Evolutionary conservation across 2,888 invertebrate genomes (phyloP).

Genomic region (Lasioglossum marginatum): DNA sequence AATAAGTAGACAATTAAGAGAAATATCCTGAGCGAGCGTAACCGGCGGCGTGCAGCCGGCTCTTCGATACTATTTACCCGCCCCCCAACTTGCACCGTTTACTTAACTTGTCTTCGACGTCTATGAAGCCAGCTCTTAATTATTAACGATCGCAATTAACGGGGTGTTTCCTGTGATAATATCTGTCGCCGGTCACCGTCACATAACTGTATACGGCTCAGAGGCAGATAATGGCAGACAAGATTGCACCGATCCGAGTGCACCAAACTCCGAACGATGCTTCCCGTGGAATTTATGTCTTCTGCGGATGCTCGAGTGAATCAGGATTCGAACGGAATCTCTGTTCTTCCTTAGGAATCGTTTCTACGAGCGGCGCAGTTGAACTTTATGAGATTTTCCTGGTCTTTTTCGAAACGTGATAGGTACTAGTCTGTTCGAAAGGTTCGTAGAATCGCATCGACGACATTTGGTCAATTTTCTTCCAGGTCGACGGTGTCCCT

Average conservation of each 20-base stretch:
- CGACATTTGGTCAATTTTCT: neutral
- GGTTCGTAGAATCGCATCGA: neutral
- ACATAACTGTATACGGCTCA: conserved; percentile 27
- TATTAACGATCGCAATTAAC: conserved; percentile 67
- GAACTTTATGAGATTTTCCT: conserved; percentile 6
- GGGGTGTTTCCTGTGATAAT: conserved; percentile 63
- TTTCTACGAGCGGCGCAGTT: neutral
- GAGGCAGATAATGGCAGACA: neutral
- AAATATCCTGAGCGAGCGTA: conserved; percentile 27
- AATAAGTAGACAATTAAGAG: conserved; percentile 51
- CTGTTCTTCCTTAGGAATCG: neutral
- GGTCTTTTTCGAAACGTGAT: neutral
- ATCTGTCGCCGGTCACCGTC: conserved; percentile 43
- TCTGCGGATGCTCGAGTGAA: neutral
- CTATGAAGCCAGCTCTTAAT: conserved; percentile 46
- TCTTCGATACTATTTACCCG: conserved; percentile 39
- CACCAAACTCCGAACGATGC: neutral
- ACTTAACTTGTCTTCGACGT: conserved; percentile 2
- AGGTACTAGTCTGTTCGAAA: neutral
- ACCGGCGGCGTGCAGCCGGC: neutral
- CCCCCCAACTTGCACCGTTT: conserved; percentile 4
- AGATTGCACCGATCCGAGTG: neutral
- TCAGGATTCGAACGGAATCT: neutral
- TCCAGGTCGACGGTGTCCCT: neutral
- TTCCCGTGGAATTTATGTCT: neutral